Evolutionary conservation across 2,888 invertebrate species (phyloP), one percentile per base, ranked within the genome.

Genomic region (Teinopalpus imperialis): DNA sequence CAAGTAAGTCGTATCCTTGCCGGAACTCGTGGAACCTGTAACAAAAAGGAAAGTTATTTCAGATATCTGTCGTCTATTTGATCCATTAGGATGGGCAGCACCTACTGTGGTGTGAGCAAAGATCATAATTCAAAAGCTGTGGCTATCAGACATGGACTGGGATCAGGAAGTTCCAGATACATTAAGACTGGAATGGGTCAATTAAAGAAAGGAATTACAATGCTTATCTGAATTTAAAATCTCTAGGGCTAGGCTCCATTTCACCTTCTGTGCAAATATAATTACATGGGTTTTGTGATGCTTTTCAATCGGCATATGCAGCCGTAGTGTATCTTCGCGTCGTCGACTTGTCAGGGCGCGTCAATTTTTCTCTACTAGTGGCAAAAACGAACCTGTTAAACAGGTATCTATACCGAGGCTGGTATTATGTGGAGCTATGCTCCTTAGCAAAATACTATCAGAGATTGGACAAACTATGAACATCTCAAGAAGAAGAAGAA

Each of bases 41-140:
- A 68, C 68, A 8, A 69, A 67, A 53, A 56, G 66, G 44, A 53
- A 37, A 14, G 48, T 69, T 13, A 49, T 63, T 2, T 63, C 66
- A 1, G 63, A 65, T 8, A 59, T 69, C 2, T 35, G 60, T 3
- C 34, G 53, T 0, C 26, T 69, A 1, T 71, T 57, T 36, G 65
- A 67, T 37, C 67, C 67, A 21, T 12, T 23, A n/a, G 30, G 13
- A 7, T 30, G 30, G 30, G 46, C 53, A 4, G 52, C 53, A 35
- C 56, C 56, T 6, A 43, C 52, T 2, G 42, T 49, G 0, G 44
- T 41, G 10, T 52, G 43, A 27, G 43, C 49, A 0, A 24, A 14
- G 4, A 23, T 48, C 4, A 16, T 16, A 16, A 65, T 69, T 2
- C 65, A 68, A 40, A 57, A 51, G 31, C 35, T 66, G 1, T 69